Evolutionary conservation across 2,888 invertebrate species (phyloP).

Genomic region (Nasonovia ribisnigri): DNA sequence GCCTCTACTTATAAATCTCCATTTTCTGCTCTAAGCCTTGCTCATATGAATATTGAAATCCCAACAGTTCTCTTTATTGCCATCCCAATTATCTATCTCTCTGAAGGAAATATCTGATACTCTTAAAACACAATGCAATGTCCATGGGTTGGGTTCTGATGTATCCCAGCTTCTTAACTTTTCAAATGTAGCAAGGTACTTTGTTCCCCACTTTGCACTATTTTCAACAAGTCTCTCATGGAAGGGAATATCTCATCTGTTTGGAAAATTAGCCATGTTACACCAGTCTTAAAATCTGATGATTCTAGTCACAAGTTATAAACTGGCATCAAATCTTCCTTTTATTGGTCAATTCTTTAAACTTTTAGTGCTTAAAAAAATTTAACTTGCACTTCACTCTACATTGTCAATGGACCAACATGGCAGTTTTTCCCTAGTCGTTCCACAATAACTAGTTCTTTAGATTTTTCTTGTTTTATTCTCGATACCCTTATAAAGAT

Average conservation of each 20-base stretch:
- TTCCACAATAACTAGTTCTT: not conserved
- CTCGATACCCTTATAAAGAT: not conserved
- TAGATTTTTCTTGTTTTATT: not conserved
- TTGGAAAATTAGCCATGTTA: not conserved
- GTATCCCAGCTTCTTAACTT: not conserved
- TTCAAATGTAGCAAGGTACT: not conserved
- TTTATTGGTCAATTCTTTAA: not conserved
- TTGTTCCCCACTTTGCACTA: not conserved
- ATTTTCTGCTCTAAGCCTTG: too few species aligned
- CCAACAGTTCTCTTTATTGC: too few species aligned
- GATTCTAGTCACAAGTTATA: not conserved
- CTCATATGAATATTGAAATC: too few species aligned
- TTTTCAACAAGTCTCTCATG: not conserved
- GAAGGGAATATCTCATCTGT: not conserved
- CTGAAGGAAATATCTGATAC: not conserved
- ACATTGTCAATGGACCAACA: not conserved
- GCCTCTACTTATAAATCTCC: too few species aligned
- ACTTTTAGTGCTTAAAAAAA: not conserved
- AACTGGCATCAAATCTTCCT: not conserved
- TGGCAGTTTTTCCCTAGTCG: not conserved
- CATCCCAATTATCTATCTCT: not conserved
- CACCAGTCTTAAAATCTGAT: not conserved
- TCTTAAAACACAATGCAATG: not conserved
- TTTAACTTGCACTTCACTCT: not conserved
- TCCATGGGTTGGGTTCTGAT: too few species aligned